Evolutionary conservation across 2,113 vertebrate genomes (phyloP), one percentile per base, ranked within the genome.

Genomic region (Herpailurus yagouaroundi): DNA sequence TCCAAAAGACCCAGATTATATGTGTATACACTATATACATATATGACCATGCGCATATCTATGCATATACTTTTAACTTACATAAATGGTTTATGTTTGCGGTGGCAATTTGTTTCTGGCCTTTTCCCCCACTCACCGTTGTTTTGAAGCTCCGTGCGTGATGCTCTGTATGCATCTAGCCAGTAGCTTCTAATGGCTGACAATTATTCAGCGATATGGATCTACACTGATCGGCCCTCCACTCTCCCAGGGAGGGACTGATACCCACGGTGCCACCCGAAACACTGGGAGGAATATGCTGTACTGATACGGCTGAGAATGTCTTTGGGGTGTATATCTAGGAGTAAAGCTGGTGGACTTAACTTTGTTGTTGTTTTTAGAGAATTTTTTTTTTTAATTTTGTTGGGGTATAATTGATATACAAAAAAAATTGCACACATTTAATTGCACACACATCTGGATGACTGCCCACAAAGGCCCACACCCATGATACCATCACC

Each of bases 121-220:
- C 3, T 25, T 45, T 3, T 18, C 2, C 50, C 18, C 12, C 48
- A 1, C 33, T 77, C 36, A 6, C 27, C 8, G 10, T 16, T 45
- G 3, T 12, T 60, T n/a, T 33, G 68, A 83, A 31, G n/a, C 48
- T 83, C 74, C 12, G 1, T 27, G 38, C 1, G 1, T 0, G 0
- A 38, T 7, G 5, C 64, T 85, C 29, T n/a, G 48, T 13, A 1
- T 21, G 19, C 19, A 14, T 25, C 63, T 13, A 36, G n/a, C 41
- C 52, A 14, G 63, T 14, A 71, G 63, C 84, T 89, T 71, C 38
- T 60, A 5, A 7, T 41, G 10, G 50, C 45, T 69, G 25, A 21
- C 5, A 5, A 0, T 60, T 31, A 27, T 21, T 63, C 63, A 12
- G 0, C 1, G 19, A 19, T 7, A 25, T n/a, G 5, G 21, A 2